Base-by-base conservation (phyloP, 35 echinoderm and acorn worm genomes). In the Stichopus chloronotus region DNA sequence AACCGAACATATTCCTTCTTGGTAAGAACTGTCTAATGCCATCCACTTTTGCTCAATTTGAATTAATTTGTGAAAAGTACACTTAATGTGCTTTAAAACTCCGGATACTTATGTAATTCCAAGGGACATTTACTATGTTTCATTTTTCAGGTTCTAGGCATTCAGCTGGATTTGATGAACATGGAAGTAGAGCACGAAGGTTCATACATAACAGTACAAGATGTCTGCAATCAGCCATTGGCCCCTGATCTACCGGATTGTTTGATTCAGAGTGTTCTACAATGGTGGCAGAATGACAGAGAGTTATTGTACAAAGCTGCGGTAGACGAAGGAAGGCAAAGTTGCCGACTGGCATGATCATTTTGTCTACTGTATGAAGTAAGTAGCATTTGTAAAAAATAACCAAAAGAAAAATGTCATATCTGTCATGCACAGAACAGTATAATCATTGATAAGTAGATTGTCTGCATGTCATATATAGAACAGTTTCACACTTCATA, bases 241-340 rank as follows among this genome's bases (percentile, higher is more conserved):
- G 88, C 95, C 10, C 96, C 96, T 16, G 90, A 94, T 21, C 95
- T 96, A 20, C 65, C 63, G 14, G 87, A 99, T 92, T 99, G 97
- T 68, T 89, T 92, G 2, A 95, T 99, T 53, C 81, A 94, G 84
- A 99, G 97, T 86, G 94, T 94, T 5, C 61, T 96, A 9, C 94
- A 99, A 80, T 99, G 96, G 88, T 99, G 91, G 86, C 95, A 96
- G 84, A 99, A 99, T 74, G 94, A 94, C 53, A 92, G 93, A 79
- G 92, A 95, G 21, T 87, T 94, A 2, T 88, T 99, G 16, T 69
- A 92, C 69, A 99, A 92, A 69, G 4, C 21, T 22, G 57, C 53
- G 6, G 80, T 56, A 30, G 74, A 74, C 8, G 59, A 7, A 7
- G 60, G 68, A 22, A 52, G 88, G 92, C 23, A 24, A 84, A 56